These are phyloP conservation scores for Barnardius zonarius DNA, from an alignment of 2,113 vertebrate species.

Conservation along the genomic window DNA sequence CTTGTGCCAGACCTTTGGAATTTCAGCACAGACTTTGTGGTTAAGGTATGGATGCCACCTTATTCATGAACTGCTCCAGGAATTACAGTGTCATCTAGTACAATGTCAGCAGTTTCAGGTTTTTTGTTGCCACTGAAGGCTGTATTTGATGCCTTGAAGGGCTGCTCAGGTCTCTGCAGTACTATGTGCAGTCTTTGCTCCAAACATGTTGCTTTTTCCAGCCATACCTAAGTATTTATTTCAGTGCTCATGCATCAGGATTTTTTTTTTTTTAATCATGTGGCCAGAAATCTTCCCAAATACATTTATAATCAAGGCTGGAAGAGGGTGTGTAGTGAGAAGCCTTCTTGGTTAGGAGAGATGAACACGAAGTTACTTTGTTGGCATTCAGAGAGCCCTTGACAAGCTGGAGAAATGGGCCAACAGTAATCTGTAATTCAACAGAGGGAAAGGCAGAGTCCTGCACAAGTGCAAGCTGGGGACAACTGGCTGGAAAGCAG, in stretches of 20 bases:
- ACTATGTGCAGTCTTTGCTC: not conserved
- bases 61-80: not conserved
- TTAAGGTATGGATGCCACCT: not conserved
- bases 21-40: not conserved
- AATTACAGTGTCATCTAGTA: not conserved
- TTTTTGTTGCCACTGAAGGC: not conserved
- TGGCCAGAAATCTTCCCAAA: not conserved
- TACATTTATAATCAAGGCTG: not conserved
- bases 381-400: not conserved
- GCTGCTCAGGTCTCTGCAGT: not conserved
- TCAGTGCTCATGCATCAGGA: not conserved
- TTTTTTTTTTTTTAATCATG: not conserved
- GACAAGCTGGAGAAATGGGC: not conserved
- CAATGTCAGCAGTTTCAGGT: not conserved
- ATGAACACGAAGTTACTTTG: not conserved
- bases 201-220: not conserved
- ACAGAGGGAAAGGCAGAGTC: not conserved
- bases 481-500: not conserved
- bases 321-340: not conserved
- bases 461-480: not conserved
- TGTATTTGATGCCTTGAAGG: not conserved
- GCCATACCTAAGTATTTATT: not conserved
- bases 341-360: not conserved
- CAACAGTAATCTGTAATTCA: not conserved
- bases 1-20: not conserved